Conservation (phyloP, 2,797 vertebrate genomes). For the Lacerta viridis region DNA sequence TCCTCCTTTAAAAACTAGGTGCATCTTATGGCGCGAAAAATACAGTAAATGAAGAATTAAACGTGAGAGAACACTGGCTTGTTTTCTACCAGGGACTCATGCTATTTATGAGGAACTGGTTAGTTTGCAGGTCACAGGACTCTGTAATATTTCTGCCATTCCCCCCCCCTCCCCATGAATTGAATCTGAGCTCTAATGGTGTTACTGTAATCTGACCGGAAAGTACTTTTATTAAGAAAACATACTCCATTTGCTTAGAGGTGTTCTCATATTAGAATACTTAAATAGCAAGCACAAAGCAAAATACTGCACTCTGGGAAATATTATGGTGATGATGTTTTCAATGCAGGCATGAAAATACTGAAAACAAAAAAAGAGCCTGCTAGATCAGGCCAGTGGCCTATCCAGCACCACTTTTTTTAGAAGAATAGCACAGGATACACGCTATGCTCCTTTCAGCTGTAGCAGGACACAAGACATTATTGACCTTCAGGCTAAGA, state of each 20-base stretch:
- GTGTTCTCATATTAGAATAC: not conserved
- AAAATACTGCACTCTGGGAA: not conserved
- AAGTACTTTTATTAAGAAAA: not conserved
- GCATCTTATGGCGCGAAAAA: no score
- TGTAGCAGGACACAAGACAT: not conserved
- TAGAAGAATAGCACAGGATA: no score
- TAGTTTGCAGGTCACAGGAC: not conserved
- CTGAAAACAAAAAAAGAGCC: no score
- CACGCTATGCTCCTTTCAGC: not conserved
- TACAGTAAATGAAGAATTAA: no score
- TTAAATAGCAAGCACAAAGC: not conserved
- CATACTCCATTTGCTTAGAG: not conserved
- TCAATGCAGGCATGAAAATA: not conserved
- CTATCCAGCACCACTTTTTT: no score
- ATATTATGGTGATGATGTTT: not conserved
- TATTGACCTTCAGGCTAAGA: constrained; percentile 15
- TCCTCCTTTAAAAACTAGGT: no score
- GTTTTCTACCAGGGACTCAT: not conserved
- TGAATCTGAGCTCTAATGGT: not conserved
- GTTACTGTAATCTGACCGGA: not conserved
- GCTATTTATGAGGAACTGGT: not conserved
- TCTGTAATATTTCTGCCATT: not conserved
- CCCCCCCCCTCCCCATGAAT: not conserved
- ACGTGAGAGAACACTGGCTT: not conserved
- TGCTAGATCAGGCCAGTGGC: no score